Base-by-base conservation (phyloP, 2,113 vertebrate species). In the Merops nubicus region DNA sequence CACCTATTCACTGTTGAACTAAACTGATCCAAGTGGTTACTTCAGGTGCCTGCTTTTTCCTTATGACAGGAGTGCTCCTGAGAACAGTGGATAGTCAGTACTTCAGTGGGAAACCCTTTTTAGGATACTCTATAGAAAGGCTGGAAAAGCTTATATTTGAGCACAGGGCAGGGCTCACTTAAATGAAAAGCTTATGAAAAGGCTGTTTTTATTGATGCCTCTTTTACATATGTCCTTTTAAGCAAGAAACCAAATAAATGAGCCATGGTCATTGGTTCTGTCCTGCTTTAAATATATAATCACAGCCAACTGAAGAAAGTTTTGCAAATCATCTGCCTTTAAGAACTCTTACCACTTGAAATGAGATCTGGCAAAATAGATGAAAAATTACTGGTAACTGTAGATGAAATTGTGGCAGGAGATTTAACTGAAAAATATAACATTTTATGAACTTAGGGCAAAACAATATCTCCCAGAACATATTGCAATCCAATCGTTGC, bases 401-500 rank as follows among this genome's bases (percentile, higher is more conserved):
- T 68, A 91, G 73, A 81, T 91, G 68, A 96, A 96, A 96, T 60
- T 87, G 64, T 86, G 47, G 88, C 80, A 92, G 90, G 64, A 96
- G 80, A 91, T 93, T 84, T 92, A 93, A 79, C 92, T 93, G 92
- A 72, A 94, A 96, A 93, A 91, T 73, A 67, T 36, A 88, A 79
- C 67, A 70, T 91, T 96, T 95, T 93, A 87, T 91, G 86, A 95
- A 96, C 88, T 92, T 77, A 45, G 83, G 92, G 96, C 93, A 95
- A 94, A 95, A 94, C 95, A 95, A 85, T 95, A 94, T 96, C 76
- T 95, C 93, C 88, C 92, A 87, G 88, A 95, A 92, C 80, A 87
- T 91, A 95, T 60, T 95, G 93, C 83, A 94, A 95, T 89, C 57
- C 0, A 8, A 86, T 95, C 93, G 93, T 63, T 68, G 86, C 91